Evolutionary conservation across 2,888 invertebrate species (phyloP).

Genomic region (Archips crataeganus): DNA sequence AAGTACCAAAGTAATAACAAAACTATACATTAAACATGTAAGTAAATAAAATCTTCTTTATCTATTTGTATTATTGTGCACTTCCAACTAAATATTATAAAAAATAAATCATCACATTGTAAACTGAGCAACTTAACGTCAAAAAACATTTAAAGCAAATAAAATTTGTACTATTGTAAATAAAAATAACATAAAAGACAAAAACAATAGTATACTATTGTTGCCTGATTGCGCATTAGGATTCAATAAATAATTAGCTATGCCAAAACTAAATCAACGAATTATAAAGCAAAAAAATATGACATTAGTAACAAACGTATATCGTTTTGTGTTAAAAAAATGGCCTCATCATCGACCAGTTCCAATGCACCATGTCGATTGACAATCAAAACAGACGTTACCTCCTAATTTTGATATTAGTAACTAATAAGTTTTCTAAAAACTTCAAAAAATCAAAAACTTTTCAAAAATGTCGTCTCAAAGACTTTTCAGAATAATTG

Average conservation of each 20-base stretch:
- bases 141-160: slow-evolving; percentile 31
- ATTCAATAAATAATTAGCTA: not conserved
- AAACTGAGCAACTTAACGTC: slow-evolving; percentile 22
- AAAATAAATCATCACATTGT: slow-evolving; percentile 30
- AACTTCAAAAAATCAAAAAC: not conserved
- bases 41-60: slow-evolving; percentile 16
- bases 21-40: not conserved
- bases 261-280: not conserved
- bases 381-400: not conserved
- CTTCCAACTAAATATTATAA: slow-evolving; percentile 20
- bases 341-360: not conserved
- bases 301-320: not conserved
- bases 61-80: slow-evolving; percentile 15
- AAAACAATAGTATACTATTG: slow-evolving; percentile 15
- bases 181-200: not conserved
- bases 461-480: not conserved
- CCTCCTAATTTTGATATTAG: not conserved
- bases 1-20: slow-evolving; percentile 17
- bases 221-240: not conserved
- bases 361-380: not conserved
- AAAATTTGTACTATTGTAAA: slow-evolving; percentile 31
- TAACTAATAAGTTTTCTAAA: slow-evolving; percentile 1
- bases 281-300: not conserved
- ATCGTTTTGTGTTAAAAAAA: not conserved
- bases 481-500: slow-evolving; percentile 19